Conservation (phyloP, 2,888 invertebrate species). For the Agriotes lineatus region DNA sequence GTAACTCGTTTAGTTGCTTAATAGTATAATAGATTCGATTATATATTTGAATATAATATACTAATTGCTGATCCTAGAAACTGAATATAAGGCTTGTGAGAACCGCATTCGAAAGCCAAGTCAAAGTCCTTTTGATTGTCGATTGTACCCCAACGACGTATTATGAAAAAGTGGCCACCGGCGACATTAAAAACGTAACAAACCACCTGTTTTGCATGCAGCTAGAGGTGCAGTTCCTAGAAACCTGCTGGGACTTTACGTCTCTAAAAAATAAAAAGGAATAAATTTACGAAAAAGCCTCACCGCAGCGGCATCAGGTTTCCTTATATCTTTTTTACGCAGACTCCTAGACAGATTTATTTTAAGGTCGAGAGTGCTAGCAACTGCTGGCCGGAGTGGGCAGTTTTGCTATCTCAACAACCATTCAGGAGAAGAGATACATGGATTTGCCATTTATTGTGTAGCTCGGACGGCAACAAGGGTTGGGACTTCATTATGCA, state of each 20-base stretch:
- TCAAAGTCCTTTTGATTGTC: no score
- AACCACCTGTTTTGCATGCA: neutral
- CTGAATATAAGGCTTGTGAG: no score
- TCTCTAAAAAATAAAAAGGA: neutral
- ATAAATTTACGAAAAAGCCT: conserved; percentile 3
- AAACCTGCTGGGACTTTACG: neutral
- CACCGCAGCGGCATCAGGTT: neutral
- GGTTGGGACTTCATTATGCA: neutral
- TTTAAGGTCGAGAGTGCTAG: neutral
- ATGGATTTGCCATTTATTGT: conserved; percentile 8
- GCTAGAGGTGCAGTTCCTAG: neutral
- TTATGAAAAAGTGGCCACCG: no score
- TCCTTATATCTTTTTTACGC: conserved; percentile 1
- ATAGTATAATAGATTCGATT: no score
- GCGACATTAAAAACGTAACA: no score
- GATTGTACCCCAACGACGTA: no score
- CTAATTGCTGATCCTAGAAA: no score
- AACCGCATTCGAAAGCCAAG: no score
- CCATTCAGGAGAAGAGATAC: conserved; percentile 1
- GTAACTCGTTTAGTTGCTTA: no score
- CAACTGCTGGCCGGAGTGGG: conserved; percentile 2
- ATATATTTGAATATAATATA: no score
- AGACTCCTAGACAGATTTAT: neutral
- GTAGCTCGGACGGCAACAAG: neutral
- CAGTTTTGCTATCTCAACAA: conserved; percentile 2